These are phyloP conservation scores for Drusus annulatus DNA, from an alignment of 1,140 invertebrate species.

Conservation along the genomic window DNA sequence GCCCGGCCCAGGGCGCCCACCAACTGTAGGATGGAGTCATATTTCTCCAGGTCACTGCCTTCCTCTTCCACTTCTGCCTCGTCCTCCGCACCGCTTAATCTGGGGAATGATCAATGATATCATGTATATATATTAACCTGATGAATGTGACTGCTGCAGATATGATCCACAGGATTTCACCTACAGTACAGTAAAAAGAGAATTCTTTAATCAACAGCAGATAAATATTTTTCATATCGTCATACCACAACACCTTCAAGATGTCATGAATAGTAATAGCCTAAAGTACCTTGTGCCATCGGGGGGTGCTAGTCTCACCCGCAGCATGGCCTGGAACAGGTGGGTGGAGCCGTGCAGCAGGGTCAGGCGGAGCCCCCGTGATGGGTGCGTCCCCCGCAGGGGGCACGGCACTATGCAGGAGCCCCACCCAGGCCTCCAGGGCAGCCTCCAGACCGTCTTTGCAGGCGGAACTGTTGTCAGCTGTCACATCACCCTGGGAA, in stretches of 20 bases:
- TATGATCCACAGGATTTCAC: not conserved
- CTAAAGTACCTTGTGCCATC: constrained; percentile 79
- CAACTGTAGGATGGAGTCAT: constrained; percentile 78
- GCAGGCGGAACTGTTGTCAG: constrained; percentile 78
- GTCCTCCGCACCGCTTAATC: constrained; percentile 60
- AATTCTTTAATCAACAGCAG: too few relatives aligned
- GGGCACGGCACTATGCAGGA: constrained; percentile 75
- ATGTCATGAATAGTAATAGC: too few relatives aligned
- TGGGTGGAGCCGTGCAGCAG: constrained; percentile 67
- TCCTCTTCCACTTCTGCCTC: constrained; percentile 80
- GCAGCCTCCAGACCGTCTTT: constrained; percentile 87
- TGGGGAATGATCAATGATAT: constrained; percentile 25
- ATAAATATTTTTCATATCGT: too few relatives aligned
- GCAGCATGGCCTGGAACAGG: constrained; percentile 88
- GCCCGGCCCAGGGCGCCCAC: constrained; percentile 74
- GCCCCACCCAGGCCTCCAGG: constrained; percentile 84
- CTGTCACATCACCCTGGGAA: constrained; percentile 61
- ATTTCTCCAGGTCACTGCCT: constrained; percentile 80
- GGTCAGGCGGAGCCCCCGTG: constrained; percentile 70
- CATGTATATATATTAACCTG: too few relatives aligned
- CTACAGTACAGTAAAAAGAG: too few relatives aligned
- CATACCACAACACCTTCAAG: too few relatives aligned
- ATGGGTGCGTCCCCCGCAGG: constrained; percentile 71
- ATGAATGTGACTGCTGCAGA: not conserved
- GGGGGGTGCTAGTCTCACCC: constrained; percentile 85